Conservation (phyloP, 2,113 vertebrate species). For the Diadophis punctatus region DNA sequence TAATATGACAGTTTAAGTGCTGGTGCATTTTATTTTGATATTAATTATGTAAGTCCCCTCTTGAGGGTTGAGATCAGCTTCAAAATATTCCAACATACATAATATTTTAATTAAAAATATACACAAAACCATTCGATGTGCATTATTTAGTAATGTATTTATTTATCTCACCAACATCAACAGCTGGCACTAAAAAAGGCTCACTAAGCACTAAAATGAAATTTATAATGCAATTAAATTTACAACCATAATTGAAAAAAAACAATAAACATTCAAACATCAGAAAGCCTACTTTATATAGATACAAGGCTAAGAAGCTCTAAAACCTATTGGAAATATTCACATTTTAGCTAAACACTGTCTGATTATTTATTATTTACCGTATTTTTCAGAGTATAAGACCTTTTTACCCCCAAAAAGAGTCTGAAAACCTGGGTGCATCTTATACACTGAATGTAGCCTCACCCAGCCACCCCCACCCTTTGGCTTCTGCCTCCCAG, state of each 20-base stretch:
- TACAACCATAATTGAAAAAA: neutral
- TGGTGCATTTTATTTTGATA: neutral
- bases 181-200: neutral
- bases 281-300: neutral
- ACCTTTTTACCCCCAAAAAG: too few relatives aligned
- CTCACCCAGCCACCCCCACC: too few relatives aligned
- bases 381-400: too few relatives aligned
- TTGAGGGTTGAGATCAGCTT: neutral
- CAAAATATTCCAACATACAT: neutral
- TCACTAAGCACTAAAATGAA: neutral
- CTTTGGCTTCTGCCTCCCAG: too few relatives aligned
- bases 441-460: too few relatives aligned
- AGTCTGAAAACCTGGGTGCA: too few relatives aligned
- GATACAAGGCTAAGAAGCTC: neutral
- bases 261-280: neutral
- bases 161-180: neutral
- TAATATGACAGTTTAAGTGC: neutral
- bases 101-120: neutral
- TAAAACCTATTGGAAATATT: neutral
- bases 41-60: neutral
- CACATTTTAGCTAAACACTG: neutral
- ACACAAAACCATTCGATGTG: neutral
- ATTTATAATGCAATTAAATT: neutral
- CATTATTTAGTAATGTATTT: neutral
- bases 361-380: neutral